Conservation (phyloP, 1,140 invertebrate genomes). For the Drosophila tristis region DNA sequence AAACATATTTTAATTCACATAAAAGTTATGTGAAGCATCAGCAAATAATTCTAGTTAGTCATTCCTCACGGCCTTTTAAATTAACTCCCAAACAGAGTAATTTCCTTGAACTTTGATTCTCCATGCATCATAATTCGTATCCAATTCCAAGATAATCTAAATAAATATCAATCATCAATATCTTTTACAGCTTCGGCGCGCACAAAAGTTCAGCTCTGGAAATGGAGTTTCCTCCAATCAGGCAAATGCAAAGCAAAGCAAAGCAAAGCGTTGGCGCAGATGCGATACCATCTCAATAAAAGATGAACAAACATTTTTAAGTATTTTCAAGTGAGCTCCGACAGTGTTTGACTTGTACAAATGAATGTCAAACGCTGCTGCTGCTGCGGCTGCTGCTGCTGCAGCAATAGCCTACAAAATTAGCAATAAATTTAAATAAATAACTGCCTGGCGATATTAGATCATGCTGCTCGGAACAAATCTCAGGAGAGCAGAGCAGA, state of each 20-base stretch:
- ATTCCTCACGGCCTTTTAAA: background rate
- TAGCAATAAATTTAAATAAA: slow-evolving; percentile 82
- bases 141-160: slow-evolving; percentile 34
- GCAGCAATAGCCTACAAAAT: slow-evolving; percentile 68
- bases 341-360: slow-evolving; percentile 71
- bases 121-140: slow-evolving; percentile 25
- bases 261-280: background rate
- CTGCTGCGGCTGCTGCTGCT: slow-evolving; percentile 28
- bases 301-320: slow-evolving; percentile 47
- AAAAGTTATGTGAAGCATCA: no score
- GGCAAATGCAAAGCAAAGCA: slow-evolving; percentile 1
- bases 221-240: slow-evolving; percentile 28
- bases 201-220: slow-evolving; percentile 29
- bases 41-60: background rate
- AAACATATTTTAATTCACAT: background rate
- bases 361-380: slow-evolving; percentile 73
- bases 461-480: slow-evolving; percentile 61
- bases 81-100: background rate
- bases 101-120: slow-evolving; percentile 42
- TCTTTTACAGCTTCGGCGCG: slow-evolving; percentile 6
- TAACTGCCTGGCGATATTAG: slow-evolving; percentile 78
- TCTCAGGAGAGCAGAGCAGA: slow-evolving; percentile 40
- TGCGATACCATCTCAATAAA: slow-evolving; percentile 38
- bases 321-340: slow-evolving; percentile 39
- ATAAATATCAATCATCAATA: slow-evolving; percentile 25